Evolutionary conservation across 2,888 invertebrate species (phyloP), one percentile per base, ranked within the genome.

Genomic region (Opisthograptis luteolata): DNA sequence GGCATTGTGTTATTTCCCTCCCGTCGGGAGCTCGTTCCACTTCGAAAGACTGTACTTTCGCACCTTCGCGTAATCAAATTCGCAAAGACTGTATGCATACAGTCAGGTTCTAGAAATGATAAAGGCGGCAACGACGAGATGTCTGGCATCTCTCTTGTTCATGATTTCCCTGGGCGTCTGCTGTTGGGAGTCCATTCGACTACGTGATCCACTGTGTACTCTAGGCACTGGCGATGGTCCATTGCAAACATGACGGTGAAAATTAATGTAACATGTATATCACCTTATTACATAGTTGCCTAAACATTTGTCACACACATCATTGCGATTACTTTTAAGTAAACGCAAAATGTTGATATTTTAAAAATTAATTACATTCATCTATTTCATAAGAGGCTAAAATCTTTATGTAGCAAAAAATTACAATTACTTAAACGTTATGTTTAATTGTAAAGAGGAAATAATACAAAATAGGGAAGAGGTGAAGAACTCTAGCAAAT

Each of bases 1-100:
- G n/a, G 61, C 60, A 61, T 67, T 70, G 68, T 70, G 72, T 79
- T 30, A 25, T 19, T 10, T 30, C 19, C n/a, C 15, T 32, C 19
- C 25, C 12, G 17, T 27, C 8, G 46, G 20, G 25, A 46, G 17
- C 25, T 40, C 17, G 27, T 40, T 20, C 24, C 3, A 15, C 13
- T 25, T 10, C n/a, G 15, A 5, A 12, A 28, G 15, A 14, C 19
- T 27, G 20, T 9, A 22, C 6, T 25, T 6, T 9, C 10, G 13
- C 19, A 13, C 1, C 15, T 44, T 35, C 10, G n/a, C 12, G 8
- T 17, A 25, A 31, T 24, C 37, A 22, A 37, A 32, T 32, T 39
- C 25, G 30, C 8, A 27, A 34, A 19, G 15, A 9, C 7, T 24
- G 44, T 14, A 12, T 17, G 32, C 4, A 15, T 32, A 15, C 4